Evolutionary conservation across 2,888 invertebrate species (phyloP).

Genomic region (Drosophila borealis): DNA sequence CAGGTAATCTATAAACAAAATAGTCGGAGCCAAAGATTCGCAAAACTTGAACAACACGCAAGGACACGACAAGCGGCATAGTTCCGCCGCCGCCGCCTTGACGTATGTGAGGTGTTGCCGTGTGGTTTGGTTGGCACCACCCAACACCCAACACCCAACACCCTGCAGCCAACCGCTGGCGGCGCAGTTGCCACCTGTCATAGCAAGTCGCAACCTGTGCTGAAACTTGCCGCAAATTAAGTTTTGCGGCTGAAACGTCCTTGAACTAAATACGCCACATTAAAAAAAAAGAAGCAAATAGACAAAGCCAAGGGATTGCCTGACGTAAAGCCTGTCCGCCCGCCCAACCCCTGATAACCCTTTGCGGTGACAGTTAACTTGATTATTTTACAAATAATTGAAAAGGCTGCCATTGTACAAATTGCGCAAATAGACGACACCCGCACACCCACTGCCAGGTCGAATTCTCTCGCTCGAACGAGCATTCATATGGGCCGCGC

Average conservation of each 20-base stretch:
- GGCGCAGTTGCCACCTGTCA: constrained; percentile 32
- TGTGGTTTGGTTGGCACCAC: constrained; percentile 36
- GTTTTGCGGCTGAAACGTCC: constrained; percentile 71
- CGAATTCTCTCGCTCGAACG: constrained; percentile 35
- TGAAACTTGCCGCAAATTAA: constrained; percentile 66
- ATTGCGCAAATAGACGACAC: constrained; percentile 58
- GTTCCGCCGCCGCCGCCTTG: constrained; percentile 16
- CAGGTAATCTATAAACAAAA: constrained; percentile 61
- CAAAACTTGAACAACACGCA: constrained; percentile 64
- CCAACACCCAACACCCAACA: constrained; percentile 11
- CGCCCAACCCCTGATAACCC: background rate
- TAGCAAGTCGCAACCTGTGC: constrained; percentile 47
- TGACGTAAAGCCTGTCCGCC: constrained; percentile 28
- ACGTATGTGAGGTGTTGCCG: constrained; percentile 69
- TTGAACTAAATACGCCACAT: constrained; percentile 70
- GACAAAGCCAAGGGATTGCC: constrained; percentile 46
- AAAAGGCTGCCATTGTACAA: constrained; percentile 74
- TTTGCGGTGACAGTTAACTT: constrained; percentile 76
- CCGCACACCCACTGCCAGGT: constrained; percentile 4
- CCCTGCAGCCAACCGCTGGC: constrained; percentile 1
- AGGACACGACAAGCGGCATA: constrained; percentile 50
- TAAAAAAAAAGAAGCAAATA: constrained; percentile 44
- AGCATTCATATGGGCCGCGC: constrained; percentile 44
- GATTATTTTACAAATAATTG: constrained; percentile 80
- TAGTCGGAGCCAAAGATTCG: constrained; percentile 43